Conservation (phyloP, 2,797 vertebrate genomes). For the Neostethus bicornis region DNA sequence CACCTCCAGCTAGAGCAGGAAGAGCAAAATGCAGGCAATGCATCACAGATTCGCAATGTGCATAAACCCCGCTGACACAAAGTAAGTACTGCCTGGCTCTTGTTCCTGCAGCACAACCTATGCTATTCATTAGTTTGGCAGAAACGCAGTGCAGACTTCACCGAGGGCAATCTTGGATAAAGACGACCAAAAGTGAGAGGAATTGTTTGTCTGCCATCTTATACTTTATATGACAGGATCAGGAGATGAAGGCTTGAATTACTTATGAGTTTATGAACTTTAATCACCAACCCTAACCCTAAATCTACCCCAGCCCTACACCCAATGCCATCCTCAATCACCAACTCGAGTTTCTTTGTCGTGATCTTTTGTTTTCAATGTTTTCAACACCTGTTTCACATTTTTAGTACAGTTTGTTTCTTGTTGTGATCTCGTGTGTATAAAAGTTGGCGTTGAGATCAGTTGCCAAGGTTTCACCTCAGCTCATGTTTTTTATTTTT, state of each 20-base stretch:
- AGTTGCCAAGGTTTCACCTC: slow-evolving; percentile 9
- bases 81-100: slow-evolving; percentile 43
- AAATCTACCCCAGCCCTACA: too few relatives aligned
- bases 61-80: slow-evolving; percentile 55
- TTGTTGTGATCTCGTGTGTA: neutral
- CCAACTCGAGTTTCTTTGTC: too few relatives aligned
- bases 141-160: slow-evolving; percentile 17
- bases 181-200: slow-evolving; percentile 14
- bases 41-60: slow-evolving; percentile 55
- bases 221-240: slow-evolving; percentile 1
- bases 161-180: slow-evolving; percentile 16
- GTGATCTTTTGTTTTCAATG: neutral
- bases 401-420: neutral
- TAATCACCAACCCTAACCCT: too few relatives aligned
- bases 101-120: slow-evolving; percentile 36
- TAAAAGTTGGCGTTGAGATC: neutral
- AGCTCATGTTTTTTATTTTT: neutral
- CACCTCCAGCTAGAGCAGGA: slow-evolving; percentile 31
- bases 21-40: slow-evolving; percentile 42
- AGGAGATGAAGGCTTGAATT: slow-evolving; percentile 7
- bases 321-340: too few relatives aligned
- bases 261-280: slow-evolving; percentile 5
- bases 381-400: neutral
- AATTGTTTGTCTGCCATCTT: slow-evolving; percentile 3
- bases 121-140: slow-evolving; percentile 45